phyloP scores from a whole-genome alignment of 2,797 vertebrate genomes.

The Enteromius radiatus region DNA sequence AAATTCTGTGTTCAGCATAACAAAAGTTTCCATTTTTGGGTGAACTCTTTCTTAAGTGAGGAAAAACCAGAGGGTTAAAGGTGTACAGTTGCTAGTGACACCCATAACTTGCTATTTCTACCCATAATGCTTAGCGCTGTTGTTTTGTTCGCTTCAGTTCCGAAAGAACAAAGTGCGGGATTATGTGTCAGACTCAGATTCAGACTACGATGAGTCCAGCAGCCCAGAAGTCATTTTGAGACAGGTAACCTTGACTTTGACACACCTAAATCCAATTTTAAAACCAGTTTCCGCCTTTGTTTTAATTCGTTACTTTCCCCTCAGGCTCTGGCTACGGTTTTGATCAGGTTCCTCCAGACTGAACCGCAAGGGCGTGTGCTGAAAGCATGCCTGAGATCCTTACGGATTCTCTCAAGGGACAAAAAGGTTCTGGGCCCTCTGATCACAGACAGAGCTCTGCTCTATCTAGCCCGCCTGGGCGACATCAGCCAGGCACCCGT shows the following conservation, averaged over 20 bases:
- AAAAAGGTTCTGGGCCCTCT: slow-evolving; percentile 75
- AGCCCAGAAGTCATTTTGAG: slow-evolving; percentile 72
- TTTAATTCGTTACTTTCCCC: slow-evolving; percentile 21
- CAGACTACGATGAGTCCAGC: slow-evolving; percentile 70
- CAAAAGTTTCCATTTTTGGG: no score
- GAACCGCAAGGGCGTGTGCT: slow-evolving; percentile 65
- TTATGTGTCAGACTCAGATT: slow-evolving; percentile 70
- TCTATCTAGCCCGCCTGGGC: slow-evolving; percentile 57
- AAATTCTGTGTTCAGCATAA: no score
- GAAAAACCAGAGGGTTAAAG: not conserved
- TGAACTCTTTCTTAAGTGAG: not conserved
- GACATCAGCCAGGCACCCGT: slow-evolving; percentile 43
- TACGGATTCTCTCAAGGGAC: slow-evolving; percentile 81
- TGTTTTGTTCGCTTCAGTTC: slow-evolving; percentile 64
- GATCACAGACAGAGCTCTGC: slow-evolving; percentile 68
- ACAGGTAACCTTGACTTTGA: slow-evolving; percentile 67
- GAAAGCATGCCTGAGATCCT: slow-evolving; percentile 68
- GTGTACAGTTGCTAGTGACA: not conserved
- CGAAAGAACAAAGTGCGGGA: slow-evolving; percentile 76
- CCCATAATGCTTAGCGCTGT: not conserved
- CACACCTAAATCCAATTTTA: not conserved
- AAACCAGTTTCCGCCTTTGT: not conserved
- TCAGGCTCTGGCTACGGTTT: slow-evolving; percentile 73
- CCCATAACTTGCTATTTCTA: not conserved
- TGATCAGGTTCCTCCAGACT: slow-evolving; percentile 71